Percentiles rank a stretch among this genome's conserved stretches.
Conservation (phyloP, 2,797 vertebrate species). For the Cichlasoma orientale region DNA sequence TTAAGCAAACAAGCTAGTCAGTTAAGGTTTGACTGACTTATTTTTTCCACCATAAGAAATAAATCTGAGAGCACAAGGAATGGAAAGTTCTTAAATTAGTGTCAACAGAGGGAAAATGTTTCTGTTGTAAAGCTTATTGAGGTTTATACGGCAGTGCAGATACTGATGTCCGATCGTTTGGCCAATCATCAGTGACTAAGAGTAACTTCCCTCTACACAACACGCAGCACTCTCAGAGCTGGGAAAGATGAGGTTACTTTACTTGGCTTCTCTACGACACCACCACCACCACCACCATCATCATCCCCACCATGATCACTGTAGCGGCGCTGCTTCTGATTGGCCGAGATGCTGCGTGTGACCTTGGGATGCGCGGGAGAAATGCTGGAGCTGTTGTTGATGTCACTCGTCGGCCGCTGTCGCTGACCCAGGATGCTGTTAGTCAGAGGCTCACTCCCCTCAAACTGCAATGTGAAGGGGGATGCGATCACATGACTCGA, state of each 20-base stretch:
- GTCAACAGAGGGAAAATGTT: neutral
- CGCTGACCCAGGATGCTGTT: conserved; percentile 90
- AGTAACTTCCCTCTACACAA: conserved; percentile 69
- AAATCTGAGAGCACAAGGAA: neutral
- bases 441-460: conserved; percentile 92
- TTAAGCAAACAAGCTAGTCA: neutral
- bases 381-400: conserved; percentile 95
- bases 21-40: neutral
- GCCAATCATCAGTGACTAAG: conserved; percentile 33
- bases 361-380: conserved; percentile 98
- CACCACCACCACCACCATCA: conserved; percentile 79
- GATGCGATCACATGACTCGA: neutral
- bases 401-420: conserved; percentile 94
- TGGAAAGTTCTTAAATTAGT: neutral
- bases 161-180: neutral
- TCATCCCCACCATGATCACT: conserved; percentile 85
- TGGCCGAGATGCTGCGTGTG: conserved; percentile 95
- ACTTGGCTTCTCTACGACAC: conserved; percentile 81
- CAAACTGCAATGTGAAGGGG: conserved; percentile 82
- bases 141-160: neutral
- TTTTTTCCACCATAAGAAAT: neutral
- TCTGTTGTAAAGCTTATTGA: neutral
- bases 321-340: conserved; percentile 89
- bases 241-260: conserved; percentile 75
- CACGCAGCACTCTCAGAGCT: conserved; percentile 76